Evolutionary conservation across 2,888 invertebrate species (phyloP).

Genomic region (Heteromyza rotundicornis): DNA sequence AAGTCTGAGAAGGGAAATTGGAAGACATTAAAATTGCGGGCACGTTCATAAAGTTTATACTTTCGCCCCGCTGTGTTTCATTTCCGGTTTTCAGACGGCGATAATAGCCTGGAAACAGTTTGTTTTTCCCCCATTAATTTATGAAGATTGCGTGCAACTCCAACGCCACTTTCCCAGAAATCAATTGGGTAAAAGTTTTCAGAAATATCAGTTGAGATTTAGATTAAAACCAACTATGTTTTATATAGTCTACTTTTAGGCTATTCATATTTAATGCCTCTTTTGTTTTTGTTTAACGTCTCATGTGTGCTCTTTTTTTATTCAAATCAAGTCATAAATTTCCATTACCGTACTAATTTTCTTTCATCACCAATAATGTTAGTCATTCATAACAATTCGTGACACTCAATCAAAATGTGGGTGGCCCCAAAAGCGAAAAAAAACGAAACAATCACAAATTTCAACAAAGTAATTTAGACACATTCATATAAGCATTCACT

Average conservation of each 20-base stretch:
- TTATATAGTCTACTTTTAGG: too few species aligned
- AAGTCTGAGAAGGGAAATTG: slow-evolving; percentile 30
- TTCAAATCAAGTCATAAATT: too few species aligned
- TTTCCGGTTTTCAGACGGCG: not conserved
- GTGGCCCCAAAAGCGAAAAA: too few species aligned
- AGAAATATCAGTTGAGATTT: too few species aligned
- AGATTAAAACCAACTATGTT: too few species aligned
- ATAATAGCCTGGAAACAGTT: slow-evolving; percentile 4
- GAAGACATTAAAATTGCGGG: slow-evolving; percentile 34
- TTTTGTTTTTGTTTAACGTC: too few species aligned
- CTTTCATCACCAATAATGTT: too few species aligned
- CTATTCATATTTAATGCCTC: too few species aligned
- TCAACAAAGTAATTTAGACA: slow-evolving; percentile 17
- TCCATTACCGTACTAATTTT: too few species aligned
- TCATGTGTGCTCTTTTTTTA: too few species aligned
- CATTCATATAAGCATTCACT: slow-evolving; percentile 16
- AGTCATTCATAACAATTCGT: not conserved
- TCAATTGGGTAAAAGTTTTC: too few species aligned
- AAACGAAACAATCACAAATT: slow-evolving; percentile 15
- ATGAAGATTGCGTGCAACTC: not conserved
- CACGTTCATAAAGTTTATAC: slow-evolving; percentile 36
- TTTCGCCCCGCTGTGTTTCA: slow-evolving; percentile 9
- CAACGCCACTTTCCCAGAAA: too few species aligned
- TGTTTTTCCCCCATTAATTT: not conserved
- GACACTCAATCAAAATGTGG: not conserved